Conservation (phyloP, 2,113 vertebrate species). For the Poeciliopsis prolifica region DNA sequence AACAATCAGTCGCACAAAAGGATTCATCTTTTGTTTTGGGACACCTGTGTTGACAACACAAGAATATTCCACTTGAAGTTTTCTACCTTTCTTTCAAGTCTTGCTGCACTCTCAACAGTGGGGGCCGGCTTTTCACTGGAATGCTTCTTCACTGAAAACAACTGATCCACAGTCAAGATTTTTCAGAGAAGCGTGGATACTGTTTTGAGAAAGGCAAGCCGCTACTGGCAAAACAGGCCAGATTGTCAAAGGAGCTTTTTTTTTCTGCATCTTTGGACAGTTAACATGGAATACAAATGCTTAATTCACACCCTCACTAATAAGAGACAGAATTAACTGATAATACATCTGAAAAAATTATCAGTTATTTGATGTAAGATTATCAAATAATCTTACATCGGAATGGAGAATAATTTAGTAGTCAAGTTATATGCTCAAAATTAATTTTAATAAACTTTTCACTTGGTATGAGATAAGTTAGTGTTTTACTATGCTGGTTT, state of each 20-base stretch:
- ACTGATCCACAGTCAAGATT: neutral
- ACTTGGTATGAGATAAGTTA: neutral
- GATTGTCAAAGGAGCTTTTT: neutral
- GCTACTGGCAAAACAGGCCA: conserved; percentile 15
- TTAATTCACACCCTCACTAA: neutral
- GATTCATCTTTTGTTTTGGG: neutral
- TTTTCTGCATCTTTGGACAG: neutral
- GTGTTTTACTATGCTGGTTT: no score
- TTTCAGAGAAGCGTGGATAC: no score
- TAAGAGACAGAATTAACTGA: neutral
- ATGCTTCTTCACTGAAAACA: neutral
- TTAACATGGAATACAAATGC: neutral
- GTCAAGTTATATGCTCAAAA: neutral
- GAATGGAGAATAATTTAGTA: neutral
- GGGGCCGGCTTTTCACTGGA: neutral
- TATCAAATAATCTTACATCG: neutral
- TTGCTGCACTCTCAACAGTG: neutral
- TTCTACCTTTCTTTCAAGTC: neutral
- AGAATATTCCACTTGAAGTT: neutral
- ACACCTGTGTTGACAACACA: neutral
- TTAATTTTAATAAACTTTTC: neutral
- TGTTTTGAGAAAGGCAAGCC: neutral
- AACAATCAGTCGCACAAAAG: neutral
- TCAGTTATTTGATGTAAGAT: no score
- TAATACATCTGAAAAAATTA: neutral